Percentiles rank a stretch among this genome's conserved stretches.
Evolutionary conservation across 2,113 vertebrate genomes (phyloP).

Genomic region (Phyllopteryx taeniolatus): DNA sequence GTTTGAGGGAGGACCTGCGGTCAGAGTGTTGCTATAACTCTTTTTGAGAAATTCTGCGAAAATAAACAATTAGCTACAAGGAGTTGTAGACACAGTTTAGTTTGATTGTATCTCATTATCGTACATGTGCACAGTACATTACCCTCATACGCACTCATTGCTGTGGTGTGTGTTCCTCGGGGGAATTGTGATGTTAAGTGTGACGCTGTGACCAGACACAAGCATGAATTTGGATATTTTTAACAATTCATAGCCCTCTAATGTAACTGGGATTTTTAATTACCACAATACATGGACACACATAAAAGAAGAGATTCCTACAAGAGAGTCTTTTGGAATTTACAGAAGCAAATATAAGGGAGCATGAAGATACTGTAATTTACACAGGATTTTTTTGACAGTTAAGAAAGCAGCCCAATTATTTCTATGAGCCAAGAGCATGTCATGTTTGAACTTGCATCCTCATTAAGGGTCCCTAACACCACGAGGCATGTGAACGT

Average conservation of each 20-base stretch:
- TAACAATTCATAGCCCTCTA: not conserved
- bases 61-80: constrained; percentile 26
- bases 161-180: constrained; percentile 41
- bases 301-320: not conserved
- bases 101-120: constrained; percentile 54
- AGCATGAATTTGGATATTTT: constrained; percentile 20
- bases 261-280: not conserved
- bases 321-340: not conserved
- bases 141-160: constrained; percentile 46
- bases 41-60: constrained; percentile 3
- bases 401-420: constrained; percentile 60
- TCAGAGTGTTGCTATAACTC: not conserved
- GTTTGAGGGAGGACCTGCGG: not conserved
- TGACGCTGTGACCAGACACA: constrained; percentile 25
- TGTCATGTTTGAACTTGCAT: constrained; percentile 68
- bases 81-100: constrained; percentile 42
- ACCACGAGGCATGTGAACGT: constrained; percentile 65
- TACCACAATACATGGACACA: not conserved
- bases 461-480: constrained; percentile 68
- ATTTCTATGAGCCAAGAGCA: constrained; percentile 54
- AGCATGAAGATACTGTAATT: constrained; percentile 7
- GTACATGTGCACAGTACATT: constrained; percentile 50
- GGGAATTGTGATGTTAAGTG: constrained; percentile 38
- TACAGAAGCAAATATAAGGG: not conserved
- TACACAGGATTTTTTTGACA: constrained; percentile 18